Evolutionary conservation across 2,888 invertebrate species (phyloP).

Genomic region (Tyria jacobaeae): DNA sequence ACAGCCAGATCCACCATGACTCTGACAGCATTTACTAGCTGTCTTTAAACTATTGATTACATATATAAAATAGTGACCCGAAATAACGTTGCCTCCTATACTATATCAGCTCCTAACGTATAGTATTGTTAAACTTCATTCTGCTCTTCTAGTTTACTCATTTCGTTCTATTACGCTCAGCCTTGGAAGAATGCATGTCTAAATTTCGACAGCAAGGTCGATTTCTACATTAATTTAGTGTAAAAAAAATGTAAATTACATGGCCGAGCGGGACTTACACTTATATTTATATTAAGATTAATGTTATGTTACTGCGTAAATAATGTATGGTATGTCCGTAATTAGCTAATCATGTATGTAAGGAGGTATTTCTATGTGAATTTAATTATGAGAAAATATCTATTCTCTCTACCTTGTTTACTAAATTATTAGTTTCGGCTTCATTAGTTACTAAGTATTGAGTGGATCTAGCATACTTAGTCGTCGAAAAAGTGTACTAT

Average conservation of each 20-base stretch:
- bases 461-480: too few relatives aligned
- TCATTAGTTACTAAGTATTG: background rate
- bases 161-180: constrained; percentile 1
- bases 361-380: background rate
- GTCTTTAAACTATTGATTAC: too few relatives aligned
- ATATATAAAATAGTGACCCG: too few relatives aligned
- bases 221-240: constrained; percentile 19
- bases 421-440: background rate
- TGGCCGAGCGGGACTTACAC: constrained; percentile 1
- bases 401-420: background rate
- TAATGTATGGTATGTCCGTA: constrained; percentile 1
- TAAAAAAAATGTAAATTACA: constrained; percentile 15
- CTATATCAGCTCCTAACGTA: background rate
- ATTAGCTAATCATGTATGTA: background rate
- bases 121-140: background rate
- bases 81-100: too few relatives aligned
- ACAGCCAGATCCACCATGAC: too few relatives aligned
- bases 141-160: background rate
- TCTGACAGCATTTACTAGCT: too few relatives aligned
- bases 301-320: background rate
- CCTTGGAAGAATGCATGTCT: constrained; percentile 20
- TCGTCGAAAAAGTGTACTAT: background rate
- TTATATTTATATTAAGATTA: background rate
- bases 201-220: constrained; percentile 26
- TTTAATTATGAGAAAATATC: constrained; percentile 2